Conservation (phyloP, 2,888 invertebrate genomes). For the Falcaria lacertinaria region DNA sequence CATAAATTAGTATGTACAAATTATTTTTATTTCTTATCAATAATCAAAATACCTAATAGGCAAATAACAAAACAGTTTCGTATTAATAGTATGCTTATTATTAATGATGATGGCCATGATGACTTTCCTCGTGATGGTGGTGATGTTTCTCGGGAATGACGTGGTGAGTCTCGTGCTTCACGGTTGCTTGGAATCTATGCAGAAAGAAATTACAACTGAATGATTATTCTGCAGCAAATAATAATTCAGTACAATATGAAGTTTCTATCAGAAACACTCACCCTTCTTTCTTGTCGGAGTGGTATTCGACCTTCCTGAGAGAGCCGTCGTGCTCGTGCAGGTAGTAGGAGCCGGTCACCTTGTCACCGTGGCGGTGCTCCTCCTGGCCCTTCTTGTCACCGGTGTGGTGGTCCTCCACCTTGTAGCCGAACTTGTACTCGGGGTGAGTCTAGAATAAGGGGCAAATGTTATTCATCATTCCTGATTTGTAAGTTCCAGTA, state of each 20-base stretch:
- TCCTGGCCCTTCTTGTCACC: constrained; percentile 67
- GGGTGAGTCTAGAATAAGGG: constrained; percentile 30
- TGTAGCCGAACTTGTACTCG: constrained; percentile 38
- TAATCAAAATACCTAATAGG: too few relatives aligned
- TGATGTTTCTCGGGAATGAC: constrained; percentile 35
- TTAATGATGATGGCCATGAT: too few relatives aligned
- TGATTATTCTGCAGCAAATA: too few relatives aligned
- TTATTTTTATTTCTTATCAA: too few relatives aligned
- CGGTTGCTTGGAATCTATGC: constrained; percentile 45
- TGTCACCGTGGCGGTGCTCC: constrained; percentile 66
- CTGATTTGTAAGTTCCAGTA: neutral
- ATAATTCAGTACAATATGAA: too few relatives aligned
- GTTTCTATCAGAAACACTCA: too few relatives aligned
- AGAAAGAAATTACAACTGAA: constrained; percentile 1
- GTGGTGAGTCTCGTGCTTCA: constrained; percentile 38
- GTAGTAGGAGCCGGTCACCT: constrained; percentile 48
- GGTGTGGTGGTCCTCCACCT: constrained; percentile 54
- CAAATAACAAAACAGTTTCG: too few relatives aligned
- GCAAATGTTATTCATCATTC: neutral
- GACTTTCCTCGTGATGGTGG: neutral
- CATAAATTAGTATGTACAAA: too few relatives aligned
- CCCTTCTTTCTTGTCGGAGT: constrained; percentile 65
- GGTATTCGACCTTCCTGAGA: constrained; percentile 68
- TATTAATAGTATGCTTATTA: too few relatives aligned
- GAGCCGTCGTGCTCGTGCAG: constrained; percentile 72